phyloP scores from a whole-genome alignment of 2,888 invertebrate species.

The Magallana nippona region DNA sequence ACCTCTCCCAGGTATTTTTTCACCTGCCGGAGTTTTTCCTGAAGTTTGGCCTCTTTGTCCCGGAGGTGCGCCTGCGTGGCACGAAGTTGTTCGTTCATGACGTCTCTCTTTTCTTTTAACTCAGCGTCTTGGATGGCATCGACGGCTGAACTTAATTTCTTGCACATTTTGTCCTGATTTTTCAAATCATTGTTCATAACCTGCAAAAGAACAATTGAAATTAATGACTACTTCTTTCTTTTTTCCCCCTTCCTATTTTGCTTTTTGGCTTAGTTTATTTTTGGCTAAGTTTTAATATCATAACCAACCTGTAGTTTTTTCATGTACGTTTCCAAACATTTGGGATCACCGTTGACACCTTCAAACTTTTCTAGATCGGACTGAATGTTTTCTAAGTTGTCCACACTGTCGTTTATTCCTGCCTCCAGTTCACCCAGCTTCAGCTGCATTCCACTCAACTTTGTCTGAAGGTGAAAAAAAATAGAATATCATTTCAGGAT shows the following conservation, averaged over 20 bases:
- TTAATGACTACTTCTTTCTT: background rate
- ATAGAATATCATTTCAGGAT: background rate
- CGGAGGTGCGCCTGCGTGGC: slow-evolving; percentile 71
- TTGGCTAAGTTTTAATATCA: too few relatives aligned
- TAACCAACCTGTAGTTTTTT: slow-evolving; percentile 77
- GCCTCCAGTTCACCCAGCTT: slow-evolving; percentile 78
- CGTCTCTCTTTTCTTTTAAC: slow-evolving; percentile 70
- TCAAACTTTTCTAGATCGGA: slow-evolving; percentile 73
- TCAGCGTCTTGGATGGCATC: slow-evolving; percentile 67
- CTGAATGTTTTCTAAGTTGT: slow-evolving; percentile 73
- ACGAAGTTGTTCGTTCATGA: slow-evolving; percentile 75
- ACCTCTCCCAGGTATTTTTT: slow-evolving; percentile 78
- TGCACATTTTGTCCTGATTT: slow-evolving; percentile 73
- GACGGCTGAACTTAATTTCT: slow-evolving; percentile 75
- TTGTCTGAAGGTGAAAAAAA: slow-evolving; percentile 64
- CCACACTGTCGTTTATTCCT: slow-evolving; percentile 77
- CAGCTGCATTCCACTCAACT: slow-evolving; percentile 75
- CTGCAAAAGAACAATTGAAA: background rate
- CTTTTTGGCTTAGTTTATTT: too few relatives aligned
- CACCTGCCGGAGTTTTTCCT: slow-evolving; percentile 77
- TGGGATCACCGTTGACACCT: slow-evolving; percentile 77
- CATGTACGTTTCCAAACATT: slow-evolving; percentile 78
- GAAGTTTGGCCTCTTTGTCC: slow-evolving; percentile 78
- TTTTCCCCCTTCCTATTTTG: background rate
- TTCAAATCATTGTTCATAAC: slow-evolving; percentile 71